Base-by-base conservation (phyloP, 2,888 invertebrate genomes). In the Pachliopta kotzebuea region DNA sequence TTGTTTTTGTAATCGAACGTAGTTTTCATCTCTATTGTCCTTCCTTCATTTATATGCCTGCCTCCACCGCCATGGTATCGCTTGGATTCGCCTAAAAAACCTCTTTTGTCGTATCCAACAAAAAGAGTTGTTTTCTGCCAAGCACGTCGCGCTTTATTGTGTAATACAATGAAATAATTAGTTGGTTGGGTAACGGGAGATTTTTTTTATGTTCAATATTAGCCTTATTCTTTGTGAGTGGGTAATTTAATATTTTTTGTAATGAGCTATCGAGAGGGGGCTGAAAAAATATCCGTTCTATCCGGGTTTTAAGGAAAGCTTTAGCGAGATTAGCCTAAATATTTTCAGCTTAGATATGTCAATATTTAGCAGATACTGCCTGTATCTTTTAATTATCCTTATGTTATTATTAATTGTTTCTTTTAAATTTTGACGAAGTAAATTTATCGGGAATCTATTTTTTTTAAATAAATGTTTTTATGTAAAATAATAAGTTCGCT, bases 191-290 rank as follows among this genome's bases (percentile, higher is more conserved):
- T 86, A 91, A 88, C 90, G 90, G 90, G 83, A 81, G 77, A 75
- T 88, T 88, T 86, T 86, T 78, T 72, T 37, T 37, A 37, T 37
- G 14, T 37, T 23, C 69, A 70, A 74, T 77, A 77, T 81, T 81
- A 83, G 77, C 79, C 78, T 81, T 79, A 81, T 75, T 78, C 79
- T 88, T 89, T 89, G 86, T 84, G 75, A 72, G 74, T 74, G 74
- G 76, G 90, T 90, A 90, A 91, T 90, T 88, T 88, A 88, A 91
- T 90, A 87, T 87, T 89, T 89, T 90, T 89, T 90, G 80, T 85
- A 79, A 78, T 79, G 74, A 80, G 77, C 79, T 78, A 77, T 80
- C 74, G 77, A 78, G 83, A 84, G 83, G 80, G 83, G 72, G 81
- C 67, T 74, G 73, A 79, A 82, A 83, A 85, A 83, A 77, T 76